Evolutionary conservation across 2,888 invertebrate species (phyloP), one percentile per base, ranked within the genome.

Genomic region (Lasius platythorax): DNA sequence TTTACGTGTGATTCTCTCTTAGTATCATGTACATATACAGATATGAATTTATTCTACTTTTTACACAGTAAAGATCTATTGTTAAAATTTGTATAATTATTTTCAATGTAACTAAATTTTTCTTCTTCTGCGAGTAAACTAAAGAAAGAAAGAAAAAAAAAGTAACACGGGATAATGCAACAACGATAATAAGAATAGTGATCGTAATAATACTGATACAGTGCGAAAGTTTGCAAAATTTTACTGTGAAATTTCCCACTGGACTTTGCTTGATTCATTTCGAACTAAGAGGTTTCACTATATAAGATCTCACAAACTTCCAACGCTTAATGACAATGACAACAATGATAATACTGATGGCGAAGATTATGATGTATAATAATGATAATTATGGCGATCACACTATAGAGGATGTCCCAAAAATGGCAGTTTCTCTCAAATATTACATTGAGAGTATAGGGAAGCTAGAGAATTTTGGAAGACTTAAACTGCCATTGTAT

Each of bases 21-120:
- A 79, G 33, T 72, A 72, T 72, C 79, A 79, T 79, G 46, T 79
- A 79, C 79, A 79, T 79, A 72, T 79, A 78, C 76, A 79, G 79
- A 72, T 79, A 79, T 79, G 79, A 61, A 15, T 67, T 78, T 61
- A 79, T 72, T 72, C 79, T 72, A 79, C 33, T 79, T 79, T 79
- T 79, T 79, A 79, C 72, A 79, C 72, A 79, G 46, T 79, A 72
- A 72, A 79, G 79, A 61, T 72, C 46, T 79, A 79, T 72, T 37
- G 9, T 79, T 79, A 79, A 79, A 72, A 72, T 79, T 23, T 72
- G 23, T 72, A 79, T 72, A 79, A 43, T 23, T 23, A 28, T 23
- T 43, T 79, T 58, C 37, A 23, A 23, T 72, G 15, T 61, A 72
- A 79, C 58, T 1, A 18, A 72, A 70, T 61, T 46, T 46, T 18